A percentile compares a stretch with the other conserved stretches of the same genome.
Conservation (phyloP, 2,797 vertebrate genomes). For the Enteromius unitaeniatus region DNA sequence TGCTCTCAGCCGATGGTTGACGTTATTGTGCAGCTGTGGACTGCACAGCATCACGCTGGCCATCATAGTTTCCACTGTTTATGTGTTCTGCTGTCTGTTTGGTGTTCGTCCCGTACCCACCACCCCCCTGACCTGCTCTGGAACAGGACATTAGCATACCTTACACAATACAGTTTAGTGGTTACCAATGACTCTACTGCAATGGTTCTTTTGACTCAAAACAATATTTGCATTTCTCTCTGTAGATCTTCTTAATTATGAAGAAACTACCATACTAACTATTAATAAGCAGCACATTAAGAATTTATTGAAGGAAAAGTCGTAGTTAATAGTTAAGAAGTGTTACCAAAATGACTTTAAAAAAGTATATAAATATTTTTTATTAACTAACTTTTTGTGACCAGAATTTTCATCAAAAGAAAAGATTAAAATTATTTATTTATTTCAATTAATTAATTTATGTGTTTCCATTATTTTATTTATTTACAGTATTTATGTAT, state of each 20-base stretch:
- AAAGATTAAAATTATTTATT: neutral
- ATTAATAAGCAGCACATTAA: no score
- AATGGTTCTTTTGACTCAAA: neutral
- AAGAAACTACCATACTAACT: neutral
- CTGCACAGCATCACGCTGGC: constrained; percentile 40
- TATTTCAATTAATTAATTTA: neutral
- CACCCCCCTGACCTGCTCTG: constrained; percentile 11
- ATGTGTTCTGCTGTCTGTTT: constrained; percentile 45
- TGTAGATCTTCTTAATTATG: neutral
- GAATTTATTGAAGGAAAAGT: no score
- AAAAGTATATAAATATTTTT: no score
- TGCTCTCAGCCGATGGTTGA: constrained; percentile 52
- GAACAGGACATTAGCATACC: neutral
- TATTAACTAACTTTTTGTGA: neutral
- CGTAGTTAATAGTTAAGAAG: no score
- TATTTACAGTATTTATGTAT: neutral
- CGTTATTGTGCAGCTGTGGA: constrained; percentile 33
- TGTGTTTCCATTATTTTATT: neutral
- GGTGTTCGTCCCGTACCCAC: constrained; percentile 19
- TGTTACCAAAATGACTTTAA: no score
- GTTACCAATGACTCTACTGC: neutral
- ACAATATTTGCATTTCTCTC: neutral
- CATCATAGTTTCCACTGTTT: constrained; percentile 69
- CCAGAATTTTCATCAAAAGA: neutral
- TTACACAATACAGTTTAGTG: neutral